Base-by-base conservation (phyloP, 2,888 invertebrate genomes). In the Macaria notata region DNA sequence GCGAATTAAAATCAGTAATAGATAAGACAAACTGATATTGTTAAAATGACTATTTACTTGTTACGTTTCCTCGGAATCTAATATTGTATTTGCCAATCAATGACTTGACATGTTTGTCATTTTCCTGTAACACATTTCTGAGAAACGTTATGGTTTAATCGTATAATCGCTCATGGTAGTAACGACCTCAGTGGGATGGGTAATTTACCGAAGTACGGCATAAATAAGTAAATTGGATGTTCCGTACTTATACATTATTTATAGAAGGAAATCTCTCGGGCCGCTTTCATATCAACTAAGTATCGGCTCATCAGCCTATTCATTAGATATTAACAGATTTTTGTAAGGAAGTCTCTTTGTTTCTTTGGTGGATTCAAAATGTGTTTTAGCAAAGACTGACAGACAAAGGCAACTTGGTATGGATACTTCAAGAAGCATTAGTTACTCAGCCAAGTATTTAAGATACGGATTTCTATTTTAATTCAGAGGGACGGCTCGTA, bases 381-480 rank as follows among this genome's bases (percentile, higher is more conserved):
- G 19, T 19, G 19, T 19, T 19, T 19, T 19, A 19, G 19, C 19
- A 19, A 19, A 19, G 19, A 19, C 19, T 19, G 19, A 19, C 19
- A 19, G 19, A 19, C 19, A 19, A 19, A 19, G 19, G 19, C 19
- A 19, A 19, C 19, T 19, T 19, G 19, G 19, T 19, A 19, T 19
- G 19, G 33, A 36, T 36, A 36, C 33, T 36, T 36, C 7, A 6
- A 4, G 33, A 7, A 7, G 33, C 33, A 7, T 36, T 36, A 36
- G 33, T 36, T 7, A 36, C 33, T 36, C 33, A 36, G 33, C 33
- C 33, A 36, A 36, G 33, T 30, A 9, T 30, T 57, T 49, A 46
- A 53, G 42, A 58, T 43, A 58, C 9, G 46, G 43, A 43, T 49
- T 60, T 62, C 49, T 56, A 53, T 62, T 65, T 60, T 61, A 65